Evolutionary conservation across 2,113 vertebrate genomes (phyloP), one percentile per base, ranked within the genome.

Genomic region (Origma solitaria): DNA sequence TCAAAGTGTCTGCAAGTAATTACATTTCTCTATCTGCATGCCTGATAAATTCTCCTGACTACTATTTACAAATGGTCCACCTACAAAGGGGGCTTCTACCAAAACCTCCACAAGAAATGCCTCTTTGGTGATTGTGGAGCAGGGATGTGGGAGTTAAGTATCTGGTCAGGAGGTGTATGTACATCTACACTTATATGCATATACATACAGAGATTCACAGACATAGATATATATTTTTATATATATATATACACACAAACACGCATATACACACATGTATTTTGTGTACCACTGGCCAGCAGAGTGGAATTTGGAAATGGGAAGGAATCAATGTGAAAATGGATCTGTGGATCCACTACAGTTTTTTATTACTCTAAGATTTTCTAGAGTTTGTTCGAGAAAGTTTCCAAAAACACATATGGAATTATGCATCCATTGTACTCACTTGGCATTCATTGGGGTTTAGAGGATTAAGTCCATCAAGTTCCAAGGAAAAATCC

Each of bases 221-320:
- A 61, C 6, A 56, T 8, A 54, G 3, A 15, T 13, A 33, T 31
- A 5, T 28, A 23, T 13, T 25, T 22, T 4, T 13, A 10, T 21
- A 38, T 6, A 35, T 7, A 13, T 6, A 28, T 4, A 28, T 7
- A 47, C 1, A 51, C 3, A 49, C 1, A 28, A 5, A 21, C 1
- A 54, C 0, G 33, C 2, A 33, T 4, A 65, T 2, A 51, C 2
- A 33, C 0, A 30, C 3, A 27, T 18, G 5, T 45, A 73, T 68
- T 89, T 33, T 77, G 31, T 21, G 13, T 27, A 25, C 10, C 7
- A n/a, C 6, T 79, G 30, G 10, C 13, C 60, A 30, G 19, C 13
- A 76, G 17, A 82, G 12, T 12, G 13, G 25, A 82, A 56, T 65
- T 76, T 69, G 25, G 50, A 83, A 92, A 83, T 5, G 2, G 20